Conservation (phyloP, 2,888 invertebrate genomes). For the Sipunculus nudus region DNA sequence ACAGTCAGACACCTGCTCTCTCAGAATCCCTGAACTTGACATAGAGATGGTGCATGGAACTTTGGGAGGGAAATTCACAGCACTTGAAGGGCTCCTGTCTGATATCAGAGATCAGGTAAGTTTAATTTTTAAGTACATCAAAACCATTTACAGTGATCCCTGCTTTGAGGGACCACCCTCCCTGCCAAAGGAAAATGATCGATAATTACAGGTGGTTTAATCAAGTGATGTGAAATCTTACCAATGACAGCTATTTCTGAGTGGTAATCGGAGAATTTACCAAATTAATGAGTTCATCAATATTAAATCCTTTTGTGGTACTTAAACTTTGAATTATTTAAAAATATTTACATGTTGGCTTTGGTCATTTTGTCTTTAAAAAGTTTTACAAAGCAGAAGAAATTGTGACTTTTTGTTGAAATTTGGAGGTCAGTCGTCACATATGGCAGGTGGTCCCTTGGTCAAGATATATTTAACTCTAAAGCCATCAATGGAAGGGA, state of each 20-base stretch:
- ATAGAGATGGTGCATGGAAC: constrained; percentile 83
- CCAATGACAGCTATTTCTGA: too few species aligned
- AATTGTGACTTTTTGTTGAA: too few species aligned
- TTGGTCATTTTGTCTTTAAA: neutral
- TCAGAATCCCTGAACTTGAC: constrained; percentile 87
- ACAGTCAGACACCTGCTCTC: constrained; percentile 81
- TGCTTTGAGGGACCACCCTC: neutral
- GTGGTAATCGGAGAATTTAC: neutral
- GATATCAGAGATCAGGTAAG: constrained; percentile 76
- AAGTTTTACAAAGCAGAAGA: too few species aligned
- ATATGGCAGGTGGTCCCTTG: too few species aligned
- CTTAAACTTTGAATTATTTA: neutral
- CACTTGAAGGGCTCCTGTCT: constrained; percentile 86
- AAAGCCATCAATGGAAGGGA: too few species aligned
- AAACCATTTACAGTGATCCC: too few species aligned
- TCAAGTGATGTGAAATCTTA: too few species aligned
- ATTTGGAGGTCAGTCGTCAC: too few species aligned
- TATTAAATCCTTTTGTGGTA: neutral
- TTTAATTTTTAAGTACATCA: neutral
- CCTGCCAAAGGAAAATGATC: too few species aligned
- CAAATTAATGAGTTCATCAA: neutral
- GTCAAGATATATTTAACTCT: too few species aligned
- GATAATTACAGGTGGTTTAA: too few species aligned
- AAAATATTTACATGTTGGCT: neutral
- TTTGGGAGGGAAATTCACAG: constrained; percentile 92